Evolutionary conservation across 2,888 invertebrate species (phyloP).

Genomic region (Xestia ashworthii): DNA sequence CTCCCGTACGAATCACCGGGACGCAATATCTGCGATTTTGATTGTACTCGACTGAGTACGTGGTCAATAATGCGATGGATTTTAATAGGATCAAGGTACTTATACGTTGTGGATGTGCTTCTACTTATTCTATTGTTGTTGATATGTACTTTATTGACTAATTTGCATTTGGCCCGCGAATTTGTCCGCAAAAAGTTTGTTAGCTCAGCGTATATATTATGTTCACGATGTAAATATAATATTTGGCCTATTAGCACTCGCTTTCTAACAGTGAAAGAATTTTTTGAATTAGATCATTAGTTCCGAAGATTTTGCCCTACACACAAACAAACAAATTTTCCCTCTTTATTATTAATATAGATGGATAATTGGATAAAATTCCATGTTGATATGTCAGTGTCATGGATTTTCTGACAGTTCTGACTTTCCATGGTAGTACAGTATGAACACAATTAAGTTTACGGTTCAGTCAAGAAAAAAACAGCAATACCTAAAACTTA

Average conservation of each 20-base stretch:
- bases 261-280: too few species aligned
- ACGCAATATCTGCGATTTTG: slow-evolving; percentile 43
- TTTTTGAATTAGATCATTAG: too few species aligned
- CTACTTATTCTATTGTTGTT: not conserved
- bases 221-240: too few species aligned
- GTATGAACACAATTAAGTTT: not conserved
- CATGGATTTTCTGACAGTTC: not conserved
- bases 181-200: too few species aligned
- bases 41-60: slow-evolving; percentile 43
- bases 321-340: too few species aligned
- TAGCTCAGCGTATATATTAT: too few species aligned
- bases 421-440: not conserved
- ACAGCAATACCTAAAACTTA: not conserved
- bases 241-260: too few species aligned
- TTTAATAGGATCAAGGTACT: slow-evolving; percentile 34
- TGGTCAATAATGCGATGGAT: slow-evolving; percentile 47
- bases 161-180: too few species aligned
- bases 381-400: too few species aligned
- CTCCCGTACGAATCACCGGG: slow-evolving; percentile 43
- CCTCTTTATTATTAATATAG: too few species aligned
- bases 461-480: not conserved
- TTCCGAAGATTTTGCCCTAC: too few species aligned
- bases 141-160: not conserved
- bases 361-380: too few species aligned
- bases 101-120: not conserved